phyloP scores from a whole-genome alignment of 2,888 invertebrate genomes.

The Volucella zonaria region DNA sequence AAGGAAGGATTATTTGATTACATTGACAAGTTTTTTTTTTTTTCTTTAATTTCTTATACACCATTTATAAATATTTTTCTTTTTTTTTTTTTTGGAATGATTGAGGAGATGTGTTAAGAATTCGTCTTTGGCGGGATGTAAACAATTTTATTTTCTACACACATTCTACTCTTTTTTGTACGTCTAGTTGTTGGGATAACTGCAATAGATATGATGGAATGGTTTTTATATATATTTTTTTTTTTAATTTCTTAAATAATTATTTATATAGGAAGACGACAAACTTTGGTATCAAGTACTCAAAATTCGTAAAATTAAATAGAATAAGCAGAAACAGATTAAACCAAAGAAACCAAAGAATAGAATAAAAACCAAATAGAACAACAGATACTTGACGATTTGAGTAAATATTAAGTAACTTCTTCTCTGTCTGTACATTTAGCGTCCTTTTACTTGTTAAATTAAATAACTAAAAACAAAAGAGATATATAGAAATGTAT shows the following conservation, averaged over 20 bases:
- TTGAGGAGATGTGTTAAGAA: constrained; percentile 41
- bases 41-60: constrained; percentile 3
- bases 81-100: constrained; percentile 3
- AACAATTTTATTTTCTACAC: constrained; percentile 21
- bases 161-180: constrained; percentile 41
- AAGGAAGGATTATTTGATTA: neutral
- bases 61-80: neutral
- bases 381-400: constrained; percentile 59
- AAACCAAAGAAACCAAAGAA: constrained; percentile 52
- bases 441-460: constrained; percentile 27
- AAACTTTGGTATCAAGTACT: constrained; percentile 44
- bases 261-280: constrained; percentile 14
- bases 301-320: constrained; percentile 41
- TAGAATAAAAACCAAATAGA: constrained; percentile 45
- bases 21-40: constrained; percentile 15
- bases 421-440: constrained; percentile 59
- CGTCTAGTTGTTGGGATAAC: constrained; percentile 70
- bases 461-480: neutral
- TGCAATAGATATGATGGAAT: constrained; percentile 60
- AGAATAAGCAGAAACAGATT: constrained; percentile 58
- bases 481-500: no score
- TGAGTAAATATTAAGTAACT: constrained; percentile 50
- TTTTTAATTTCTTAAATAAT: no score
- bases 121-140: constrained; percentile 62
- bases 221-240: constrained; percentile 17